These are phyloP conservation scores for Electrona antarctica DNA, from an alignment of 2,113 vertebrate genomes.

Conservation along the genomic window DNA sequence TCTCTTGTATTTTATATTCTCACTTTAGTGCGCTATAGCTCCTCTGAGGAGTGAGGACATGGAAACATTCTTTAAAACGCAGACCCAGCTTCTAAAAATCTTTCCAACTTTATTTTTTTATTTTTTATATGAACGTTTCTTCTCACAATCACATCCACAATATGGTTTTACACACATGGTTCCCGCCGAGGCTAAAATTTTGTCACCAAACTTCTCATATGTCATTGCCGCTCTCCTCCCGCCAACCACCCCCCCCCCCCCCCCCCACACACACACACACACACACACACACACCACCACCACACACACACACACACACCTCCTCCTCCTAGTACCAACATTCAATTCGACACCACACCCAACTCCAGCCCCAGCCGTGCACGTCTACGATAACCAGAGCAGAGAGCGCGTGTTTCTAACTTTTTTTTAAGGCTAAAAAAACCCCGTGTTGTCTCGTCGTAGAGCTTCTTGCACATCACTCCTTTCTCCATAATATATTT, in stretches of 20 bases:
- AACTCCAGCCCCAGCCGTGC: constrained; percentile 46
- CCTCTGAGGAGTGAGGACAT: too few species aligned
- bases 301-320: neutral
- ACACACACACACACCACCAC: constrained; percentile 13
- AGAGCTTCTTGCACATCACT: constrained; percentile 29
- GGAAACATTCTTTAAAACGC: neutral
- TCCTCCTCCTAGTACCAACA: neutral
- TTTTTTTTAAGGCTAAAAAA: constrained; percentile 2
- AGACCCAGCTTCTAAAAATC: too few species aligned
- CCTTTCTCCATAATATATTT: neutral
- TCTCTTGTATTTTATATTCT: neutral
- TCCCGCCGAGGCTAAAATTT: constrained; percentile 12
- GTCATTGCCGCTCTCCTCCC: neutral
- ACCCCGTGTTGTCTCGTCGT: constrained; percentile 32
- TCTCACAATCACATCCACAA: neutral
- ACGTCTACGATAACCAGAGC: constrained; percentile 33
- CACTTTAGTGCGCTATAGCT: neutral
- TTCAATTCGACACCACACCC: constrained; percentile 68
- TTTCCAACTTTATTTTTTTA: neutral
- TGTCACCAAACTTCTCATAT: constrained; percentile 28
- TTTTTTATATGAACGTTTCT: neutral
- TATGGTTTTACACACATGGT: constrained; percentile 7
- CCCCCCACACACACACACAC: neutral
- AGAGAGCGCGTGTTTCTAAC: constrained; percentile 23
- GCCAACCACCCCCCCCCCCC: neutral